Percentiles rank a stretch among this genome's conserved stretches.
These are phyloP conservation scores for Dascillus cervinus DNA, from an alignment of 2,888 invertebrate genomes.

Conservation along the genomic window DNA sequence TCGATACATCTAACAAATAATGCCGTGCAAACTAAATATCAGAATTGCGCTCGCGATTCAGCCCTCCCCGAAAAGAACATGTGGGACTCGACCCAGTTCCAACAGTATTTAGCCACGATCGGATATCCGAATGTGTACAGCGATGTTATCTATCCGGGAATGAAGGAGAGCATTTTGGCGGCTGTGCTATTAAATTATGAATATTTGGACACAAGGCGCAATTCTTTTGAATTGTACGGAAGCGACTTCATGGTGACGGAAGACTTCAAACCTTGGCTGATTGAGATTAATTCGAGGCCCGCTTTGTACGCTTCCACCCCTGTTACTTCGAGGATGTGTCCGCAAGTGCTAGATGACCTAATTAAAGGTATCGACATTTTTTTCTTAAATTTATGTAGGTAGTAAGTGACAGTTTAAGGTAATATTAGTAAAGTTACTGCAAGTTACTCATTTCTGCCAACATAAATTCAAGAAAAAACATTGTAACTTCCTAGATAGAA, in stretches of 20 bases:
- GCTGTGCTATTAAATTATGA: conserved; percentile 73
- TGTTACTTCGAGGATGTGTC: conserved; percentile 76
- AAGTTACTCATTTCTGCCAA: too few species aligned
- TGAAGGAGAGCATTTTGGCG: conserved; percentile 76
- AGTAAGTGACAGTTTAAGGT: too few species aligned
- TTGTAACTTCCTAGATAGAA: too few species aligned
- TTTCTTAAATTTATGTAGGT: too few species aligned
- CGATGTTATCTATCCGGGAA: conserved; percentile 71
- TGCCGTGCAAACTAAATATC: conserved; percentile 74
- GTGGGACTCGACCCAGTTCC: conserved; percentile 74
- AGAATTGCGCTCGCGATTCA: conserved; percentile 47
- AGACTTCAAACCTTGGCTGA: conserved; percentile 78
- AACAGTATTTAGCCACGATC: conserved; percentile 46
- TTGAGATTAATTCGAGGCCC: conserved; percentile 89
- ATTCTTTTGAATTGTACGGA: conserved; percentile 84
- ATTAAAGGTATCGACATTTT: conserved; percentile 89
- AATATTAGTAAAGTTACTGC: too few species aligned
- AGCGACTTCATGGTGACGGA: conserved; percentile 88
- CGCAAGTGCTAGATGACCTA: conserved; percentile 72
- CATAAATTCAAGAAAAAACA: too few species aligned
- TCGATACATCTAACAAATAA: conserved; percentile 84
- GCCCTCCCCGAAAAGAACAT: conserved; percentile 70
- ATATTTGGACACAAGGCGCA: conserved; percentile 57
- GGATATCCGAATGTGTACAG: conserved; percentile 61
- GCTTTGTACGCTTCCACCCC: conserved; percentile 74